Percentiles rank a stretch among this genome's conserved stretches.
phyloP scores from a whole-genome alignment of 2,113 vertebrate species.

The Dromaius novaehollandiae region DNA sequence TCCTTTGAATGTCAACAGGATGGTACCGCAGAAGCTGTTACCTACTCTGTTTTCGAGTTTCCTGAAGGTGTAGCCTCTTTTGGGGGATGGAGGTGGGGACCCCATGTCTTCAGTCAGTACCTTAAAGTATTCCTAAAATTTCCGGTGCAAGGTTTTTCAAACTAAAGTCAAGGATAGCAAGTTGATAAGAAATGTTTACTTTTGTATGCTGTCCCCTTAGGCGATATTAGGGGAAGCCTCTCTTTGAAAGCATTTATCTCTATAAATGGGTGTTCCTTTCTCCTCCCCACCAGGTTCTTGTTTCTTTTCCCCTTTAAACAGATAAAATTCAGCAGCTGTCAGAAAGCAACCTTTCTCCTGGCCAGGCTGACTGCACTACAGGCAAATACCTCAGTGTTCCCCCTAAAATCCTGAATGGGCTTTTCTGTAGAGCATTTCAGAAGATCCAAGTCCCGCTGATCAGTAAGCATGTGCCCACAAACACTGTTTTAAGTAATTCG shows the following conservation, averaged over 20 bases:
- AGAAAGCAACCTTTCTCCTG: neutral
- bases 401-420: neutral
- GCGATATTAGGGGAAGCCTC: neutral
- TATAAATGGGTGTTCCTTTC: neutral
- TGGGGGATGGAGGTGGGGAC: accelerated
- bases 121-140: neutral
- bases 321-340: neutral
- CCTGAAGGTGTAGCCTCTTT: neutral
- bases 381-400: neutral
- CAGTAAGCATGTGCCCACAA: neutral
- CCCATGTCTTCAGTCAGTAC: neutral
- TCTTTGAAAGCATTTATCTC: neutral
- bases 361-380: neutral
- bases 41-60: neutral
- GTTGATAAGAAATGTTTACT: neutral
- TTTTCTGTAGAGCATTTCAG: neutral
- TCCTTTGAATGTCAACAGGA: neutral
- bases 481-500: neutral
- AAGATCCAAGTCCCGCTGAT: neutral
- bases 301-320: neutral
- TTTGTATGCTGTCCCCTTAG: neutral
- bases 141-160: neutral
- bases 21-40: neutral
- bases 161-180: neutral
- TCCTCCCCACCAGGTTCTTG: neutral